Percentiles rank a stretch among this genome's conserved stretches.
Evolutionary conservation across 2,888 invertebrate genomes (phyloP).

Genomic region (Tetranychus piercei): DNA sequence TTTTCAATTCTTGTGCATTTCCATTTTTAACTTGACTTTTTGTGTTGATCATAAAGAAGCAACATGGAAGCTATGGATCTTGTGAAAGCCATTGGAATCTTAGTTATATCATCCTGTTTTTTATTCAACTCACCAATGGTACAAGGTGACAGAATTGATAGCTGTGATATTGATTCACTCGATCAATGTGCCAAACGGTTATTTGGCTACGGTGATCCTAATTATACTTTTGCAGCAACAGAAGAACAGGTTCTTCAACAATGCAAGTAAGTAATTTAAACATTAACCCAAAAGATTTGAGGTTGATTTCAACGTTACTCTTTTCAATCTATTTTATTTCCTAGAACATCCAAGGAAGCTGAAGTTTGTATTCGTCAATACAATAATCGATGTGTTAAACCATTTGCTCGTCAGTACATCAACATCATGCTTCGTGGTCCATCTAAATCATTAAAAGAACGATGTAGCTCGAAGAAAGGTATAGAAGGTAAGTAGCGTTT

Average conservation of each 20-base stretch:
- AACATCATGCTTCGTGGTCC: slow-evolving; percentile 20
- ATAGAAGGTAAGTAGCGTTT: slow-evolving; percentile 1
- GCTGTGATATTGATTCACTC: slow-evolving; percentile 17
- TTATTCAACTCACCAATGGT: not conserved
- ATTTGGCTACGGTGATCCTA: slow-evolving; percentile 19
- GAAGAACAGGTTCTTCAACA: slow-evolving; percentile 15
- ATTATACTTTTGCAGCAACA: slow-evolving; percentile 15
- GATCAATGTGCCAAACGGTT: slow-evolving; percentile 20
- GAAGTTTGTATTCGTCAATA: slow-evolving; percentile 17
- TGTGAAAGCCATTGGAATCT: not conserved
- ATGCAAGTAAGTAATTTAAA: slow-evolving; percentile 19
- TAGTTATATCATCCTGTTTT: not conserved
- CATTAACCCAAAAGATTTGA: not conserved
- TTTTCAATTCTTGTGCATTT: too few relatives aligned
- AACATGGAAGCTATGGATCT: not conserved
- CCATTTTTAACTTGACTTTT: not conserved
- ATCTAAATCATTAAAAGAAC: slow-evolving; percentile 15
- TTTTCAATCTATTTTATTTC: not conserved
- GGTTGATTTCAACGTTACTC: not conserved
- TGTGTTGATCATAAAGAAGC: not conserved
- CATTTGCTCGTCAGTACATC: slow-evolving; percentile 20
- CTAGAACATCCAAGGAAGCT: slow-evolving; percentile 18
- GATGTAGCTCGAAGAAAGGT: slow-evolving; percentile 13
- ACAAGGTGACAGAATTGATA: not conserved
- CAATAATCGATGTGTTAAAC: slow-evolving; percentile 20